phyloP scores from a whole-genome alignment of 1,140 invertebrate genomes.

The Sarcophaga bullata region DNA sequence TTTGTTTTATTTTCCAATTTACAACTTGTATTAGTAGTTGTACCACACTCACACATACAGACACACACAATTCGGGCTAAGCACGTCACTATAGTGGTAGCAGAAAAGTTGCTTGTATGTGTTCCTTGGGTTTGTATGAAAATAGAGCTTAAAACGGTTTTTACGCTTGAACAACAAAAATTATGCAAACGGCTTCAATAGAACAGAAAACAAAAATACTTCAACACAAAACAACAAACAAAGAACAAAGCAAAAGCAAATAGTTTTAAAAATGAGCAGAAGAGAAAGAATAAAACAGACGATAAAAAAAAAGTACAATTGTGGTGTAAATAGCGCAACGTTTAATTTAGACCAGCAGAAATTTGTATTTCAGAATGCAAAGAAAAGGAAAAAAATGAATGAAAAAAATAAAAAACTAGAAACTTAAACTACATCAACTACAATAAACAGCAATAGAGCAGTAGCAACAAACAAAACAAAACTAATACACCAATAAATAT shows the following conservation, averaged over 20 bases:
- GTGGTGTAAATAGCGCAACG: constrained; percentile 9
- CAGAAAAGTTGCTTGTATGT: neutral
- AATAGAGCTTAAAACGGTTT: constrained; percentile 11
- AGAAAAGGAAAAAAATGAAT: neutral
- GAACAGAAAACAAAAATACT: too few relatives aligned
- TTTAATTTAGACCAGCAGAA: constrained; percentile 6
- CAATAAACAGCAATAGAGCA: neutral
- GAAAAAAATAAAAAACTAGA: neutral
- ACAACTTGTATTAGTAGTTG: neutral
- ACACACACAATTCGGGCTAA: neutral
- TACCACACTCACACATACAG: neutral
- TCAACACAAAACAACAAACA: too few relatives aligned
- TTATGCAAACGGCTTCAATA: neutral
- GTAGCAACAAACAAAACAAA: neutral
- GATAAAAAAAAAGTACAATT: neutral
- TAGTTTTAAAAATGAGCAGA: too few relatives aligned
- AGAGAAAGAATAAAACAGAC: too few relatives aligned
- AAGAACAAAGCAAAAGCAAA: too few relatives aligned
- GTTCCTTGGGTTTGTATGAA: neutral
- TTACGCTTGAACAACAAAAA: neutral
- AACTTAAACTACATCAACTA: neutral
- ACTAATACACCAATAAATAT: neutral
- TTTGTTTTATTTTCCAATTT: too few relatives aligned
- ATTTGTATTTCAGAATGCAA: neutral
- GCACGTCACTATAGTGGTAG: neutral